Evolutionary conservation across 2,113 vertebrate species (phyloP), one percentile per base, ranked within the genome.

Genomic region (Brachionichthys hirsutus): DNA sequence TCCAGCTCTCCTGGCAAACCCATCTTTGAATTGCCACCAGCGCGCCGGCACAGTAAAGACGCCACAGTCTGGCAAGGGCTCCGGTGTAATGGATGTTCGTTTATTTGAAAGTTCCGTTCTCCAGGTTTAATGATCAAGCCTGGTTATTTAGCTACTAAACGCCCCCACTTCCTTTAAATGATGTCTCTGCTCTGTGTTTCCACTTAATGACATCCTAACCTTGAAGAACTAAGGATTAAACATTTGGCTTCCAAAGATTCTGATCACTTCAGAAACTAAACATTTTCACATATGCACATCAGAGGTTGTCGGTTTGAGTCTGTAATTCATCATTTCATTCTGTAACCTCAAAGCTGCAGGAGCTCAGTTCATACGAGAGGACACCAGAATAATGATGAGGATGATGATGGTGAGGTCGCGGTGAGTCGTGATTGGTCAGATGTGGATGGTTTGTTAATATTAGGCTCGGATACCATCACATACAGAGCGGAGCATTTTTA

Each of bases 181-280:
- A 58, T 34, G 42, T 34, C 38, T n/a, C 48, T 75, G 58, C 54
- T 74, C 55, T 75, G 58, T 64, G 40, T 80, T 75, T 77, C 67
- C 66, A 3, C 66, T 67, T 59, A 47, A 59, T 56, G 71, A 73
- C n/a, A 50, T 43, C 17, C 24, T 61, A 64, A 66, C 61, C 42
- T 65, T 8, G 11, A 9, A 60, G 34, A 60, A 55, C 54, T 7
- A n/a, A 40, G 6, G 12, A n/a, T 58, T 38, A 24, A 72, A 53
- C 61, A 43, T 44, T 54, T 19, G 38, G 47, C 62, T 64, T 55
- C 40, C n/a, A 35, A 30, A 30, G 24, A 8, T 30, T 30, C 24
- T 30, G 3, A 45, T 47, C 20, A 22, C 38, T 66, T 49, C 9
- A 14, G 41, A 52, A 38, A 5, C 18, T 30, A 15, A 8, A 12